Base-by-base conservation (phyloP, 2,888 invertebrate genomes). In the Volucella inflata region DNA sequence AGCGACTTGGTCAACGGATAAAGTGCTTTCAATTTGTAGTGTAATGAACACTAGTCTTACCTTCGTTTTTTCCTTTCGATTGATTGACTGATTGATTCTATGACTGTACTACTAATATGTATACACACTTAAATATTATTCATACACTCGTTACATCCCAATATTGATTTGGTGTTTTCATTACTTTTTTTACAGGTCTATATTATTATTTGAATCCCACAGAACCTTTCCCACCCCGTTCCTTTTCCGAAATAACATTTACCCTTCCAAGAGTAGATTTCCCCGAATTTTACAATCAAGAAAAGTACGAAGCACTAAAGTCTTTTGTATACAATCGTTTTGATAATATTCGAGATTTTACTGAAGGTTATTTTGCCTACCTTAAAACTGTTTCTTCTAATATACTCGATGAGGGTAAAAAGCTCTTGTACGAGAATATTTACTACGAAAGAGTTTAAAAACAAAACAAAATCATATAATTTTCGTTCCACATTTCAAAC, bases 371-470 rank as follows among this genome's bases (percentile, higher is more conserved):
- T 88, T 85, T 91, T 51, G 51, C 93, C 44, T 94, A 94, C 88
- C 88, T 94, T 30, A 91, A 91, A 67, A 92, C 93, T 0, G 93
- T 94, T 0, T 93, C 93, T 0, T 92, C 92, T 10, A 94, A 94
- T 89, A 93, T 94, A 84, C 91, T 91, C 74, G 93, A 93, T 74
- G 94, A 93, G 87, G 89, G 94, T 88, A 90, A 91, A 87, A 92
- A 91, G 89, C 91, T 93, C n/a, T 90, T 91, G 89, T 89, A 89
- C 78, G 71, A 88, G 60, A 89, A 90, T 75, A 88, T 89, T 78
- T 85, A 90, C 84, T 90, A 88, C 80, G 90, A 90, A 87, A 90
- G 90, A 80, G 64, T 89, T 75, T 91, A 89, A 70, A 38, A 12
- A 51, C 1, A 16, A 48, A 17, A 36, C 1, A 36, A 17, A 48